These are phyloP conservation scores for Drosophila mayaguana DNA, from an alignment of 2,888 invertebrate species.

Conservation along the genomic window DNA sequence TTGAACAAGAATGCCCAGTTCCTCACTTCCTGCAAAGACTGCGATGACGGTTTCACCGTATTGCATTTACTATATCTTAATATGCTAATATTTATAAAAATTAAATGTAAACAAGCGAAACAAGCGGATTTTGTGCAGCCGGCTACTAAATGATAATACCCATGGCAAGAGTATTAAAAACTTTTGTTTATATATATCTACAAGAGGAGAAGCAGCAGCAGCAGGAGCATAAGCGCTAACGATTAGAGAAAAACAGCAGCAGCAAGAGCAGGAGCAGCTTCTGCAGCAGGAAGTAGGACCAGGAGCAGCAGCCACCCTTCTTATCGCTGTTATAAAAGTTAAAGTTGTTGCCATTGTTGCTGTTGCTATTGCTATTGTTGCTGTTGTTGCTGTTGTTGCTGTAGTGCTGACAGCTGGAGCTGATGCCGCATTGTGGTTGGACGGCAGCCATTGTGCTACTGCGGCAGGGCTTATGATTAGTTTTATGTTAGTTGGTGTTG, in stretches of 20 bases:
- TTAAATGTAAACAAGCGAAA: background rate
- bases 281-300: background rate
- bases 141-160: background rate
- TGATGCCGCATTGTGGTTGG: slow-evolving; percentile 25
- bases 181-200: slow-evolving; percentile 15
- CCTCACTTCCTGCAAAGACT: too few relatives aligned
- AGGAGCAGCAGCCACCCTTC: slow-evolving; percentile 6
- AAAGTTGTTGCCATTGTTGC: slow-evolving; percentile 1
- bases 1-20: too few relatives aligned
- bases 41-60: too few relatives aligned
- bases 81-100: background rate
- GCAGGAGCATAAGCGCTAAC: slow-evolving; percentile 1
- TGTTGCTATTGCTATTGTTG: slow-evolving; percentile 1
- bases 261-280: background rate
- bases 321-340: slow-evolving; percentile 23
- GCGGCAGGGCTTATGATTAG: slow-evolving; percentile 30
- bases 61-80: background rate
- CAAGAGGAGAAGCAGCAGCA: background rate
- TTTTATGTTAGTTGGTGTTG: slow-evolving; percentile 25
- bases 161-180: slow-evolving; percentile 20
- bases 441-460: slow-evolving; percentile 17
- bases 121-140: background rate
- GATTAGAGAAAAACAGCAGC: slow-evolving; percentile 7
- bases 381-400: slow-evolving; percentile 7
- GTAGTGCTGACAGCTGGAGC: slow-evolving; percentile 24